Base-by-base conservation (phyloP, 23 tunicate species). In the Halocynthia aurantium region DNA sequence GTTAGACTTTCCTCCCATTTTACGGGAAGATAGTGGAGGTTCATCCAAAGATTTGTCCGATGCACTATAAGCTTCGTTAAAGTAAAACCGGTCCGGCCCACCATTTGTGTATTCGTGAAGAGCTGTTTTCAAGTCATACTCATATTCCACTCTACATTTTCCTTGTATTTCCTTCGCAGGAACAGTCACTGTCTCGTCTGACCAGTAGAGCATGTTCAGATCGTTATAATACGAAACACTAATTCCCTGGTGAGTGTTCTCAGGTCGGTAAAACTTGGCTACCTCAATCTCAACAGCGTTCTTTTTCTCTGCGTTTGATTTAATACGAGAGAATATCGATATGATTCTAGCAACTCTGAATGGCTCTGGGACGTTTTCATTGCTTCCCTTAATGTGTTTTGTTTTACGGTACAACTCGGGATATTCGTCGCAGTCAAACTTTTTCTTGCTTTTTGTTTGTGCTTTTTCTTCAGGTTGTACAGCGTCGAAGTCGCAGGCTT, bases 251-350 rank as follows among this genome's bases (percentile, higher is more conserved):
- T 84, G 85, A 5, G 97, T 90, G 76, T 85, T 85, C 62, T 90
- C 97, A 13, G 97, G 90, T 5, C 97, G 82, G 63, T 84, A 90
- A 71, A 90, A 90, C 84, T 90, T 90, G n/a, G 77, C 55, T 7
- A 85, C 85, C 50, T 73, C 60, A 19, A 90, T 7, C 31, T 76
- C 81, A 12, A 90, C 75, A 11, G 71, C 50, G 20, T 75, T 75
- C 9, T 51, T 55, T 62, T 70, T 52, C 13, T 78, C 61, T 10
- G 15, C 15, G 10, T 11, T 67, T 63, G 73, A 49, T 7, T 63
- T 62, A 9, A 5, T 17, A 51, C 56, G 56, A 73, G 80, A 58
- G 61, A 61, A 90, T 7, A 90, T 84, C 8, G 83, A 70, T 7
- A 70, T 60, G 70, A 90, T 90, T 68, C 89, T 69, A 21, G 73